Evolutionary conservation across 2,888 invertebrate genomes (phyloP).

Genomic region (Dasypogon diadema): DNA sequence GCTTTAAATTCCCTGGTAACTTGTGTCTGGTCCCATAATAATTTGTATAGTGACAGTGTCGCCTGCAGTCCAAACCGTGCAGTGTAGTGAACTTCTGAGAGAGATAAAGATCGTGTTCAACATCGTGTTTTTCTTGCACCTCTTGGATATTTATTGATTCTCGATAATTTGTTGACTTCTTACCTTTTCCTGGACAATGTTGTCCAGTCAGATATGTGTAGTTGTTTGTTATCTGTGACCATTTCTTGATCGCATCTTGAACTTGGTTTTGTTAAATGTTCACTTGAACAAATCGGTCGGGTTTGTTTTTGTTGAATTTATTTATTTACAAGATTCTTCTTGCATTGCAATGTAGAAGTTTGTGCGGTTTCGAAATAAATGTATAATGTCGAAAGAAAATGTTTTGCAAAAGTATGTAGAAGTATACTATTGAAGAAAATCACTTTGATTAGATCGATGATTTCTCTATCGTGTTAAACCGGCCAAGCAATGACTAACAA

Average conservation of each 20-base stretch:
- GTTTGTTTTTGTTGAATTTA: not conserved
- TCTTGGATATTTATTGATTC: conserved; percentile 68
- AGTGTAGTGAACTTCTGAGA: conserved; percentile 55
- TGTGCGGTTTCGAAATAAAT: no score
- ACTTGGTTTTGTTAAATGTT: conserved; percentile 7
- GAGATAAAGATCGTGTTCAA: conserved; percentile 69
- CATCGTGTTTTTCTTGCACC: conserved; percentile 68
- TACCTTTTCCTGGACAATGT: conserved; percentile 45
- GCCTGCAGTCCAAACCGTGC: conserved; percentile 32
- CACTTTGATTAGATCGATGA: no score
- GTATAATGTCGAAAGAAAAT: no score
- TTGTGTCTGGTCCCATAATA: conserved; percentile 17
- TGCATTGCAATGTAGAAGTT: no score
- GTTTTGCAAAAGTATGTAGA: no score
- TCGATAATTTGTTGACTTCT: conserved; percentile 66
- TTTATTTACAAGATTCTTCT: not conserved
- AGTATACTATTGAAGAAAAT: no score
- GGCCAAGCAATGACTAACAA: no score
- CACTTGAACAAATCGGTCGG: conserved; percentile 5
- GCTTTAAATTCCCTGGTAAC: conserved; percentile 22
- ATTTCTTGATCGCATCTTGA: conserved; percentile 19
- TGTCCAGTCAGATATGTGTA: conserved; percentile 25
- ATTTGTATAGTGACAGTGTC: conserved; percentile 45
- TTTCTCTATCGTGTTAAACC: no score
- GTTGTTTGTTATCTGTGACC: conserved; percentile 28